phyloP scores from a whole-genome alignment of 2,797 vertebrate species.

The Periophthalmus magnuspinnatus region DNA sequence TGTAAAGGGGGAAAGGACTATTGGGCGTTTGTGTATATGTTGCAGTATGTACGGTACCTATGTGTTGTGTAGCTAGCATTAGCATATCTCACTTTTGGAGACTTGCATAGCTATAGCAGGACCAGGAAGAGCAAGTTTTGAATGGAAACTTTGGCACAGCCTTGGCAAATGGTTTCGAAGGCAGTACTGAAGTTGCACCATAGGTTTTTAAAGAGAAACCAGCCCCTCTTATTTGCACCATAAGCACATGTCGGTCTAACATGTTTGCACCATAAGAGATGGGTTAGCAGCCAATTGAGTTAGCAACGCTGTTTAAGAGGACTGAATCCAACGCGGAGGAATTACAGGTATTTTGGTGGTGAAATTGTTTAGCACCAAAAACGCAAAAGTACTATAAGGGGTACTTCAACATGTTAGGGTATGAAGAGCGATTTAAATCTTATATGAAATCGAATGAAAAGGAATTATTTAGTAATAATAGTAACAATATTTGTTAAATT shows the following conservation, averaged over 20 bases:
- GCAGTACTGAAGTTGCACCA: slow-evolving; percentile 73
- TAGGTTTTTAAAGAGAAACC: slow-evolving; percentile 64
- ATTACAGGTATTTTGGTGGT: slow-evolving; percentile 26
- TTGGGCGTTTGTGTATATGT: slow-evolving; percentile 24
- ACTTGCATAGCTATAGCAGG: slow-evolving; percentile 77
- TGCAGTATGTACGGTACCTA: no score
- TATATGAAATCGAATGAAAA: no score
- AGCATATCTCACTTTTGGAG: slow-evolving; percentile 69
- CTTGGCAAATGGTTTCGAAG: slow-evolving; percentile 63
- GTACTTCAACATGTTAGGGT: slow-evolving; percentile 16
- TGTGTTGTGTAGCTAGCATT: slow-evolving; percentile 38
- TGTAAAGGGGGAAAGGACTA: slow-evolving; percentile 63
- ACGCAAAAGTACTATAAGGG: slow-evolving; percentile 33
- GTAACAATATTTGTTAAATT: background rate
- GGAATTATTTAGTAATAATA: no score
- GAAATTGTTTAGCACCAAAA: slow-evolving; percentile 61
- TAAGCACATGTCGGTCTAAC: slow-evolving; percentile 51
- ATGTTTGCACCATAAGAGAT: slow-evolving; percentile 73
- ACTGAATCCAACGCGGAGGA: slow-evolving; percentile 34
- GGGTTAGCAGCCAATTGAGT: slow-evolving; percentile 65
- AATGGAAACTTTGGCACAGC: slow-evolving; percentile 69
- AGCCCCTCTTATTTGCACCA: slow-evolving; percentile 71
- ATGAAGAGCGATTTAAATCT: no score
- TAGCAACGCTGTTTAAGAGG: slow-evolving; percentile 17
- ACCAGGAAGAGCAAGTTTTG: slow-evolving; percentile 72